These are phyloP conservation scores for Chrysaora quinquecirrha DNA, from an alignment of 30 jellyfish, hydroid and myxozoan species.

Conservation along the genomic window DNA sequence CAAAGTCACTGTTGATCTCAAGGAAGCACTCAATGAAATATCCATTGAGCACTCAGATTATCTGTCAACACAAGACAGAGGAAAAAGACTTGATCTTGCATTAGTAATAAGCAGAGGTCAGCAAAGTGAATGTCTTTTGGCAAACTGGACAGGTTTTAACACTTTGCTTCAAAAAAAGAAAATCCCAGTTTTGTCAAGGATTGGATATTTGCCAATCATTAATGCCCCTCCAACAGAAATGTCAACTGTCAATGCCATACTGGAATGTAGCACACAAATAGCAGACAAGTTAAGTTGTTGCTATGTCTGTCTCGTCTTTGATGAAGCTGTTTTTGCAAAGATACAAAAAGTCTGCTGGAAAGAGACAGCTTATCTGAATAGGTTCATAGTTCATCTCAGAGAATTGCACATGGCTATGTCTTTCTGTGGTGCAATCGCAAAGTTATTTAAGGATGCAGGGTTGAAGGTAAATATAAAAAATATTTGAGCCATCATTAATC, in stretches of 20 bases:
- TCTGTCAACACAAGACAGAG: conserved; percentile 2
- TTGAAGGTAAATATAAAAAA: background rate
- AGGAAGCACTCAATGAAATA: conserved; percentile 12
- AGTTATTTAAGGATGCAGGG: conserved; percentile 23
- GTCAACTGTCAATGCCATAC: conserved; percentile 15
- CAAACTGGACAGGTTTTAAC: conserved; percentile 54
- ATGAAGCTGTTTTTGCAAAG: conserved; percentile 47
- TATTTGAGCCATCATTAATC: background rate
- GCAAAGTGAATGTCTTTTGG: conserved; percentile 17
- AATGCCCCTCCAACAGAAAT: conserved; percentile 22
- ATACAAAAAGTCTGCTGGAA: conserved; percentile 58
- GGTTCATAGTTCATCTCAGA: conserved; percentile 31
- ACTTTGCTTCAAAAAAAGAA: conserved; percentile 17
- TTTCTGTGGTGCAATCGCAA: conserved; percentile 32
- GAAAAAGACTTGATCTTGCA: conserved; percentile 14
- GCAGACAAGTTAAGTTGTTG: conserved; percentile 16
- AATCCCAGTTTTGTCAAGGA: conserved; percentile 28
- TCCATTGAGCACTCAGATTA: background rate
- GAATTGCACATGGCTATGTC: conserved; percentile 43
- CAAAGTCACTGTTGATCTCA: conserved; percentile 30
- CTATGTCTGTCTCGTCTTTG: conserved; percentile 28
- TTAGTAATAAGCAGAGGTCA: conserved; percentile 7
- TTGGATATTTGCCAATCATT: conserved; percentile 37
- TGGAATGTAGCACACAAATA: conserved; percentile 26
- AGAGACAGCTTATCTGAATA: background rate